A percentile compares a stretch with the other conserved stretches of the same genome.
phyloP scores from a whole-genome alignment of 2,888 invertebrate genomes.

The Yponomeuta plumbellus region DNA sequence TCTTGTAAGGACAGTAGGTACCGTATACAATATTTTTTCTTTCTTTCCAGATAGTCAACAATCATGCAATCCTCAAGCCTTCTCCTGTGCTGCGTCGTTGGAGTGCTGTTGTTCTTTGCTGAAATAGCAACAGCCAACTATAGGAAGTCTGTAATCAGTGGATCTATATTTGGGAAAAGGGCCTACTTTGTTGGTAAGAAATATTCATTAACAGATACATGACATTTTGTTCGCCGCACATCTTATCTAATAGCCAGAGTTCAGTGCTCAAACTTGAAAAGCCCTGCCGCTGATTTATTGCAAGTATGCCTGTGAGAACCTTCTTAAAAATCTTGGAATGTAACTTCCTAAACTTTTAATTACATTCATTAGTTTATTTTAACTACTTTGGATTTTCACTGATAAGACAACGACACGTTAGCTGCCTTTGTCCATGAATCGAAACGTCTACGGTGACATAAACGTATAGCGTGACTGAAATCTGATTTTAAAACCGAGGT shows the following conservation, averaged over 20 bases:
- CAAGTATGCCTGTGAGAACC: no score
- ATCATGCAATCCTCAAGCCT: conserved; percentile 31
- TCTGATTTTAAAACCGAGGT: no score
- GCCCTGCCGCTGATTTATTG: no score
- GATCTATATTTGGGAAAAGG: conserved; percentile 94
- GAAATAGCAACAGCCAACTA: conserved; percentile 80
- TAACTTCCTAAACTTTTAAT: no score
- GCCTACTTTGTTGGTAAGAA: conserved; percentile 69
- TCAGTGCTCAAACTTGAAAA: no score
- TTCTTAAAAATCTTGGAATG: no score
- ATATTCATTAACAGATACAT: conserved; percentile 7
- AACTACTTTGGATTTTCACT: no score
- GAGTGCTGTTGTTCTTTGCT: conserved; percentile 52
- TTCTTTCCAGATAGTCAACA: neutral
- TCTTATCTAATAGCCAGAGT: neutral
- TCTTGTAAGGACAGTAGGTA: neutral
- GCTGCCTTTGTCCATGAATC: no score
- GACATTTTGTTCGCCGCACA: conserved; percentile 11
- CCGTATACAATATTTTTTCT: neutral
- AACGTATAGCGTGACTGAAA: no score
- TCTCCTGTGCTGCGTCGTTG: conserved; percentile 45
- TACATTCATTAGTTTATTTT: no score
- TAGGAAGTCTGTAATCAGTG: conserved; percentile 93
- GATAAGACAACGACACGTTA: no score
- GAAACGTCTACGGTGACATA: no score